Base-by-base conservation (phyloP, 2,113 vertebrate species). In the Megaleporinus macrocephalus region DNA sequence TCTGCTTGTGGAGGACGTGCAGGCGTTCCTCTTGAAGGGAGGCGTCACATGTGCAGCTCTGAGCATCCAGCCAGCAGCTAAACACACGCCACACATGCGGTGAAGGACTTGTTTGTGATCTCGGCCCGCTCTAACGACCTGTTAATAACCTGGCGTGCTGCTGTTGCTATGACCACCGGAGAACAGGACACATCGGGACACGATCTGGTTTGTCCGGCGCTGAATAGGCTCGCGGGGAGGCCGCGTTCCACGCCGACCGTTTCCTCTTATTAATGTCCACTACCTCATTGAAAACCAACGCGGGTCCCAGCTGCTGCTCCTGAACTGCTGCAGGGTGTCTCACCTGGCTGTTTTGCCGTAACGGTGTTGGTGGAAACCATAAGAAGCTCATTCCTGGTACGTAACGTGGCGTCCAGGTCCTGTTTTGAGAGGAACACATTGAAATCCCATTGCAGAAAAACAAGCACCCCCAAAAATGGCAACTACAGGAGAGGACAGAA, bases 61-160 rank as follows among this genome's bases (percentile, higher is more conserved):
- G 66, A 24, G 69, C 20, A n/a, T 30, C 83, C 29, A 30, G 74
- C 89, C 53, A 13, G 1, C 7, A 75, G 81, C 73, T 22, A 75
- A 82, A 87, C 86, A 83, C 20, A 18, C 44, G 36, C 84, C 78
- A 61, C 80, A 82, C n/a, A n/a, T n/a, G n/a, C n/a, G n/a, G n/a
- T n/a, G n/a, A n/a, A n/a, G n/a, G n/a, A n/a, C n/a, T n/a, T n/a
- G n/a, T 89, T 86, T 83, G 73, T n/a, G 27, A 70, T 81, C 90
- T 89, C 79, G 82, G 88, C 76, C 84, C 11, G 11, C 70, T 44
- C 49, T 89, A 86, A 89, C 88, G 82, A 79, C 41, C 76, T 69
- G 73, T 80, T 87, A 86, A 79, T 85, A 82, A 61, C 66, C 63
- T 27, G 55, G 78, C 69, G 47, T 33, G 18, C 78, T 62, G 61